These are phyloP conservation scores for Caiman crocodilus DNA, from an alignment of 2,797 vertebrate species.

Conservation along the genomic window DNA sequence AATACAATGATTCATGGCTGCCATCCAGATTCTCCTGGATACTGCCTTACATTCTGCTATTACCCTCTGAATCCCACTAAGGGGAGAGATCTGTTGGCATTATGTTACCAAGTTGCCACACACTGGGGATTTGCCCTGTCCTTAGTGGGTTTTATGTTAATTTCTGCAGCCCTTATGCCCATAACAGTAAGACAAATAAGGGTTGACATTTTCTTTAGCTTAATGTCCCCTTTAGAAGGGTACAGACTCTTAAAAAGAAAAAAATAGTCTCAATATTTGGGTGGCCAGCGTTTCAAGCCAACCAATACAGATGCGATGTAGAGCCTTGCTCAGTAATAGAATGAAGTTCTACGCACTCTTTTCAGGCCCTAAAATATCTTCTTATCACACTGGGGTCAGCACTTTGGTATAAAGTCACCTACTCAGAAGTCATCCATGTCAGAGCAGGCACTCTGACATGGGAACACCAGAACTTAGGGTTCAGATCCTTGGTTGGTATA, in stretches of 20 bases:
- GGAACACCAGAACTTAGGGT: not conserved
- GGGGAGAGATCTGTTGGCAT: not conserved
- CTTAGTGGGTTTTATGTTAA: not conserved
- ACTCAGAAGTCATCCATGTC: not conserved
- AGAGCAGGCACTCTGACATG: not conserved
- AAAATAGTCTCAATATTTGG: not conserved
- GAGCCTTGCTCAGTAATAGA: fast-evolving
- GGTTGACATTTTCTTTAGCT: not conserved
- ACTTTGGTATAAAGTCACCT: no score
- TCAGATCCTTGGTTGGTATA: not conserved
- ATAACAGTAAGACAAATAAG: not conserved
- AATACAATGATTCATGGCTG: not conserved
- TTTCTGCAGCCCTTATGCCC: not conserved
- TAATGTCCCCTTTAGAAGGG: not conserved
- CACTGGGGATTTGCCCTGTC: not conserved
- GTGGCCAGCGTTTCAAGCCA: fast-evolving
- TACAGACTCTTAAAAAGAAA: fast-evolving
- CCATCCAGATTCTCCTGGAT: not conserved
- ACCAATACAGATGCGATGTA: not conserved
- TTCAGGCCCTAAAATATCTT: not conserved
- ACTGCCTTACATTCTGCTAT: not conserved
- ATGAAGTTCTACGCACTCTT: not conserved
- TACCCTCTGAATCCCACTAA: not conserved
- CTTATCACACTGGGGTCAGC: fast-evolving
- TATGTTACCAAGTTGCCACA: fast-evolving